phyloP scores from a whole-genome alignment of 2,113 vertebrate species.

The Peromyscus polionotus region DNA sequence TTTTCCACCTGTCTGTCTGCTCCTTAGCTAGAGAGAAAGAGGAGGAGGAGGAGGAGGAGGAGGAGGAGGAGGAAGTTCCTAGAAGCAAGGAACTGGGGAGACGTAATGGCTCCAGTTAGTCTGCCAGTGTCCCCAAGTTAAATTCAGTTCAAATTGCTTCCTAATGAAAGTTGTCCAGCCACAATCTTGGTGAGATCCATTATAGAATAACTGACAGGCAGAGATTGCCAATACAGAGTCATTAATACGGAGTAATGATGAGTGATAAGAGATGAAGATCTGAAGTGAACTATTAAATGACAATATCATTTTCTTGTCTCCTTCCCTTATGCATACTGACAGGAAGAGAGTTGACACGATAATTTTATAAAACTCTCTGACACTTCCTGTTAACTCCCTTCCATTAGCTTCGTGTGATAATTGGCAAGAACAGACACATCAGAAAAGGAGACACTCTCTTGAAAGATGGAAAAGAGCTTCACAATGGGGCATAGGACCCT shows the following conservation, averaged over 20 bases:
- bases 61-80: background rate
- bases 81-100: background rate
- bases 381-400: slow-evolving; percentile 83
- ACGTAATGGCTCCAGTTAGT: background rate
- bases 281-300: slow-evolving; percentile 84
- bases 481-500: background rate
- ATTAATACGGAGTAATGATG: slow-evolving; percentile 81
- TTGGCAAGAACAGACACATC: slow-evolving; percentile 81
- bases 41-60: no score
- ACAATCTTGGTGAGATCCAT: slow-evolving; percentile 57
- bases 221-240: slow-evolving; percentile 79
- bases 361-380: slow-evolving; percentile 87
- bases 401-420: slow-evolving; percentile 83
- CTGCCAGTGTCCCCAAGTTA: slow-evolving; percentile 26
- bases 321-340: slow-evolving; percentile 82
- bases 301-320: slow-evolving; percentile 85
- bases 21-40: background rate
- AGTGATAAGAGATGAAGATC: slow-evolving; percentile 83
- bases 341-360: slow-evolving; percentile 81
- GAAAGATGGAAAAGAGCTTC: slow-evolving; percentile 62
- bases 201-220: slow-evolving; percentile 69
- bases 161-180: slow-evolving; percentile 71
- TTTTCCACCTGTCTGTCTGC: background rate
- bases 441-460: slow-evolving; percentile 66
- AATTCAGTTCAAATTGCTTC: slow-evolving; percentile 55